Conservation (phyloP, 1,140 invertebrate species). For the Diachasma alloeum region DNA sequence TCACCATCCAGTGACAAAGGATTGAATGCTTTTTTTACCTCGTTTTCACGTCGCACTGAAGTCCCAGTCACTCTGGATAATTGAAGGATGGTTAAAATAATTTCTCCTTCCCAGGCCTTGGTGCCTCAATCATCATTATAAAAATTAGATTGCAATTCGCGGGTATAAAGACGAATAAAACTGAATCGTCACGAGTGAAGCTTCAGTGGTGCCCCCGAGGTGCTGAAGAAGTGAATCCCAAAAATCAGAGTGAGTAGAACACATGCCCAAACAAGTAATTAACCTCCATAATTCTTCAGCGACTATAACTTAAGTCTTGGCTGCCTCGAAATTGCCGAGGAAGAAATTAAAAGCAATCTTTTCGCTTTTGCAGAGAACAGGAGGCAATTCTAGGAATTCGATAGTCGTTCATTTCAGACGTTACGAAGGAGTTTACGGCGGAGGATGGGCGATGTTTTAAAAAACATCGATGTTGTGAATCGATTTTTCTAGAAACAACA, state of each 20-base stretch:
- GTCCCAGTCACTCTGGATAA: background rate
- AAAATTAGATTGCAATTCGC: background rate
- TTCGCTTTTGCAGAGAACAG: background rate
- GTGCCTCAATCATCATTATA: background rate
- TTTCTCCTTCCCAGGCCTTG: background rate
- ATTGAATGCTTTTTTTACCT: background rate
- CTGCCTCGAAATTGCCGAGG: background rate
- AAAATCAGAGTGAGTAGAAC: conserved; percentile 24
- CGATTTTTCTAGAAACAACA: no score
- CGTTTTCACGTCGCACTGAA: background rate
- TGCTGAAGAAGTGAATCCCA: conserved; percentile 41
- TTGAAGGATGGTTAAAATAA: background rate
- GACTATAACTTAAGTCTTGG: conserved; percentile 34
- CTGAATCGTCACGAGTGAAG: conserved; percentile 18
- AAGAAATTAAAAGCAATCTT: background rate
- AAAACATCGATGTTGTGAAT: no score
- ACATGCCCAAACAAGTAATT: conserved; percentile 51
- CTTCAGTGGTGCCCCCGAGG: background rate
- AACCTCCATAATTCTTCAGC: conserved; percentile 52
- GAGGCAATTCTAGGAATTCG: background rate
- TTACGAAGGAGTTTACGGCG: background rate
- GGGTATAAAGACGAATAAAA: conserved; percentile 7
- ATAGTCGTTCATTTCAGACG: background rate
- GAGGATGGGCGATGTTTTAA: no score
- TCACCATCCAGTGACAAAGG: background rate